A percentile compares a stretch with the other conserved stretches of the same genome.
These are phyloP conservation scores for Sesia bembeciformis DNA, from an alignment of 2,888 invertebrate species.

Conservation along the genomic window DNA sequence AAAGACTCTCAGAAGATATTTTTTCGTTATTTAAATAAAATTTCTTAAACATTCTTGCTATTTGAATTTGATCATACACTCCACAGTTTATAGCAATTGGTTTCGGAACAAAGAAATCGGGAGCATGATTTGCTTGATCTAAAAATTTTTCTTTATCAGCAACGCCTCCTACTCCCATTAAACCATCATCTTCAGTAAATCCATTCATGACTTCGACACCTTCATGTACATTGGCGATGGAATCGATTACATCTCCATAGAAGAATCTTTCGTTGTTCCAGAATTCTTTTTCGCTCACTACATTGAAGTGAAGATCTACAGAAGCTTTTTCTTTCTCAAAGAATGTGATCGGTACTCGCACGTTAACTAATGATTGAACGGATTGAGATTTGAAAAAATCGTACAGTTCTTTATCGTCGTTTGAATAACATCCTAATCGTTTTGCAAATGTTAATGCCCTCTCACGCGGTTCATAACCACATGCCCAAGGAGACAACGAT, in stretches of 20 bases:
- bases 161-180: slow-evolving; percentile 14
- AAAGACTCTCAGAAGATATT: slow-evolving; percentile 19
- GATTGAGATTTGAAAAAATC: slow-evolving; percentile 39
- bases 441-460: slow-evolving; percentile 19
- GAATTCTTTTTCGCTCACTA: slow-evolving; percentile 36
- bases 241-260: slow-evolving; percentile 31
- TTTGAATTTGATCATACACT: slow-evolving; percentile 25
- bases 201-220: slow-evolving; percentile 80
- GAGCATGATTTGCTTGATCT: slow-evolving; percentile 22
- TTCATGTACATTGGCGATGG: slow-evolving; percentile 54
- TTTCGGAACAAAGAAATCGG: slow-evolving; percentile 33
- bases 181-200: slow-evolving; percentile 80
- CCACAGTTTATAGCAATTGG: slow-evolving; percentile 21
- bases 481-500: slow-evolving; percentile 70
- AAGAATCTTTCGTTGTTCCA: slow-evolving; percentile 35
- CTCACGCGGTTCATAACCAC: slow-evolving; percentile 36
- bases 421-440: slow-evolving; percentile 33
- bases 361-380: slow-evolving; percentile 19
- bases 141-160: slow-evolving; percentile 15
- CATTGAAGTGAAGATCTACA: slow-evolving; percentile 19
- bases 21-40: slow-evolving; percentile 24
- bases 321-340: slow-evolving; percentile 16
- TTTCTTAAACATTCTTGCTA: slow-evolving; percentile 23
- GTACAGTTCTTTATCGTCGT: slow-evolving; percentile 33
- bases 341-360: slow-evolving; percentile 16